Percentiles rank a stretch among this genome's conserved stretches.
Evolutionary conservation across 2,888 invertebrate species (phyloP).

Genomic region (Chironomus tentans): DNA sequence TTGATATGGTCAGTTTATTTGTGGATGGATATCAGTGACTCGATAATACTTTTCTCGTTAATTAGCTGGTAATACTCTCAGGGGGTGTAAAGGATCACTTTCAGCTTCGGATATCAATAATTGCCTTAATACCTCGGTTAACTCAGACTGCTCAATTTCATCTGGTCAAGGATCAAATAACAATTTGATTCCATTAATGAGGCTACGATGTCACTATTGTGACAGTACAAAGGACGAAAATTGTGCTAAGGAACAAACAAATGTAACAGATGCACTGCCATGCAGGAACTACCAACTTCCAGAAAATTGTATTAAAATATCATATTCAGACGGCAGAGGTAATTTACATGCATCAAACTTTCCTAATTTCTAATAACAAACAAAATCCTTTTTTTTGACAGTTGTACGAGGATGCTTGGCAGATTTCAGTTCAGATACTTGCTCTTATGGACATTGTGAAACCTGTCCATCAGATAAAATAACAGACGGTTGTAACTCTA

Average conservation of each 20-base stretch:
- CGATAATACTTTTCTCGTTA: not conserved
- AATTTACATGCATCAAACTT: not conserved
- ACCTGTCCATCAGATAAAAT: not conserved
- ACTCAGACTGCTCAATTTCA: not conserved
- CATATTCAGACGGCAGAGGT: not conserved
- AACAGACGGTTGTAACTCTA: not conserved
- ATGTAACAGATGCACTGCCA: not conserved
- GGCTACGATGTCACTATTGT: constrained; percentile 4
- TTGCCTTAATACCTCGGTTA: not conserved
- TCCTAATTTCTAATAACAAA: no score
- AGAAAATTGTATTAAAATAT: not conserved
- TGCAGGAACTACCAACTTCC: not conserved
- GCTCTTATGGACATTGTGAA: not conserved
- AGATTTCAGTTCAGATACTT: not conserved
- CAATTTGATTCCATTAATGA: not conserved
- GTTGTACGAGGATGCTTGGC: constrained; percentile 15
- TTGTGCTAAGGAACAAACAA: not conserved
- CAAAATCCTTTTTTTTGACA: not conserved
- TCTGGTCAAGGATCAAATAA: constrained; percentile 8
- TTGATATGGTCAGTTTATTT: not conserved
- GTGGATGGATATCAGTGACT: no score
- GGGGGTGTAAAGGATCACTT: constrained; percentile 11
- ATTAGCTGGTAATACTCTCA: not conserved
- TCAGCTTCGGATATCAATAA: not conserved
- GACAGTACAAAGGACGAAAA: not conserved